Conservation (phyloP, 2,113 vertebrate genomes). For the Misgurnus mizolepis region DNA sequence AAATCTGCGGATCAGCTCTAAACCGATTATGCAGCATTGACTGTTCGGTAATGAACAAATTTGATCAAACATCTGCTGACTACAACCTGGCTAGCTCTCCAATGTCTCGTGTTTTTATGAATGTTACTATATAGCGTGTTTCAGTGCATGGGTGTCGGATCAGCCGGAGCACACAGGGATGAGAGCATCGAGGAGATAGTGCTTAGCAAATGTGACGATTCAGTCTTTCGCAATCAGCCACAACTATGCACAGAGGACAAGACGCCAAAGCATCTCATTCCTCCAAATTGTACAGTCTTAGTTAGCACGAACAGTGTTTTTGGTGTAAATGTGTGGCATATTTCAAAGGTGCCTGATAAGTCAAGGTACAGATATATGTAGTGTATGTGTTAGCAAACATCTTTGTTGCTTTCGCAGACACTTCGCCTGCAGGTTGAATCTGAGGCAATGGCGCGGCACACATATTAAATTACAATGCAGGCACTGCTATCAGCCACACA, state of each 20-base stretch:
- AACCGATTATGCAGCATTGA: conserved; percentile 7
- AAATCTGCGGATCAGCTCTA: neutral
- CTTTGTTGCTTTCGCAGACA: neutral
- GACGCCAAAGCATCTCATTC: neutral
- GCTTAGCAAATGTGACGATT: neutral
- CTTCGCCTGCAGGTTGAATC: neutral
- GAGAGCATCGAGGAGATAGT: neutral
- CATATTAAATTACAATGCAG: conserved; percentile 21
- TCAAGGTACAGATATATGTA: neutral
- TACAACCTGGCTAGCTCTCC: neutral
- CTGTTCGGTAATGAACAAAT: too few species aligned
- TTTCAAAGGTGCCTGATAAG: conserved; percentile 20
- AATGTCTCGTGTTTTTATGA: neutral
- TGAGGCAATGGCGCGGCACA: neutral
- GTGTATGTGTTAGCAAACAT: neutral
- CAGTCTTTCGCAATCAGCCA: conserved; percentile 29
- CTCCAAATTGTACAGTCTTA: conserved; percentile 9
- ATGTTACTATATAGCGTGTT: conserved; percentile 11
- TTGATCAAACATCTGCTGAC: too few species aligned
- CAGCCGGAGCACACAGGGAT: conserved; percentile 17
- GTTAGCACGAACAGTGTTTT: conserved; percentile 41
- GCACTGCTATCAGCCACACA: neutral
- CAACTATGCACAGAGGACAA: conserved; percentile 26
- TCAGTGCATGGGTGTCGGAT: conserved; percentile 16
- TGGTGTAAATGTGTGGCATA: conserved; percentile 3